phyloP scores from a whole-genome alignment of 2,797 vertebrate species.

The Enteromius trimaculatus region DNA sequence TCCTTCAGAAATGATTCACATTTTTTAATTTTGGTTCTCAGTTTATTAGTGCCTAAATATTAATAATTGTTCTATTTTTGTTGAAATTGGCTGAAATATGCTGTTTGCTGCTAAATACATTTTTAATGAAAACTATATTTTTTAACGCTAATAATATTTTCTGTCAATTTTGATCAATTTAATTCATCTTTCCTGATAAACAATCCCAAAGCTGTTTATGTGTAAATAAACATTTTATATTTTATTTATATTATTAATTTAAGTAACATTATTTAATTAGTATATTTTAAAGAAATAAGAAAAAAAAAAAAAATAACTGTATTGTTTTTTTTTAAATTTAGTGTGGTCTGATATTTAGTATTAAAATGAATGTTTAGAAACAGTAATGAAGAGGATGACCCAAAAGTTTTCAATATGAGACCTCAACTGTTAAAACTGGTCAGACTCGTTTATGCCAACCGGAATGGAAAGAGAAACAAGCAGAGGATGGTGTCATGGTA shows the following conservation, averaged over 20 bases:
- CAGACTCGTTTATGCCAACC: slow-evolving; percentile 60
- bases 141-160: no score
- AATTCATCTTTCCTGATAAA: background rate
- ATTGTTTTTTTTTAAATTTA: background rate
- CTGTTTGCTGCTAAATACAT: background rate
- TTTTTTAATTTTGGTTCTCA: background rate
- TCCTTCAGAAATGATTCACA: background rate
- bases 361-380: background rate
- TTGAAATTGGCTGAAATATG: no score
- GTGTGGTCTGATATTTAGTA: background rate
- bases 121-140: no score
- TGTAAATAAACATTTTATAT: background rate
- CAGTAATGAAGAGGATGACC: background rate
- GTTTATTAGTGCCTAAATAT: background rate
- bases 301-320: no score
- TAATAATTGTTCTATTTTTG: background rate
- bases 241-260: background rate
- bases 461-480: slow-evolving; percentile 68
- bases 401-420: background rate
- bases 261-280: background rate
- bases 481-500: slow-evolving; percentile 59
- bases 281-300: background rate
- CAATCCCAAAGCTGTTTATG: background rate
- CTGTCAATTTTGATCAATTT: no score
- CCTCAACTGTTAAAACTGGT: slow-evolving; percentile 45